A percentile compares a stretch with the other conserved stretches of the same genome.
Conservation (phyloP, 1,140 invertebrate species). For the Popillia japonica region DNA sequence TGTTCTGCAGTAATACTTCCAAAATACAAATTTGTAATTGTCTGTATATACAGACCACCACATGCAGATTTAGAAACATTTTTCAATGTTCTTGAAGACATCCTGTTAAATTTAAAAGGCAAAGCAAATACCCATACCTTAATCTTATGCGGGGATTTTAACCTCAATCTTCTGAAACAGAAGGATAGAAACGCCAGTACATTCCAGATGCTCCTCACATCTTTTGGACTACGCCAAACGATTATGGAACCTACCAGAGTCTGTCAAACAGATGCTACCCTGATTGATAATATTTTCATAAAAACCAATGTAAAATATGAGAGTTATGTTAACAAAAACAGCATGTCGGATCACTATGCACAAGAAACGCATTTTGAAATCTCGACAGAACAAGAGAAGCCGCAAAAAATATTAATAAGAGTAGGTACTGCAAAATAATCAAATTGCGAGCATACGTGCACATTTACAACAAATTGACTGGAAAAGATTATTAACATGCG, state of each 20-base stretch:
- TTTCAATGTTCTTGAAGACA: neutral
- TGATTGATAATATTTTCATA: neutral
- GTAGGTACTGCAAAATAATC: neutral
- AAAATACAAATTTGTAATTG: neutral
- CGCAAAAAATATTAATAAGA: neutral
- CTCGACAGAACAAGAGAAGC: neutral
- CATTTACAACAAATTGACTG: neutral
- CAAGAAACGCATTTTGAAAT: conserved; percentile 15
- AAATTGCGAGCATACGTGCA: neutral
- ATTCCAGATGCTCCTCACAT: neutral
- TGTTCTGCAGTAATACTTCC: neutral
- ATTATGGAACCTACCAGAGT: neutral
- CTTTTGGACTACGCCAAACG: neutral
- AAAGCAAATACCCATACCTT: neutral
- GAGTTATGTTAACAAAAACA: neutral
- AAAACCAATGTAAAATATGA: neutral
- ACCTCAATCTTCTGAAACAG: neutral
- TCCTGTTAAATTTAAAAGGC: neutral
- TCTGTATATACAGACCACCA: neutral
- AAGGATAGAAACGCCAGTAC: too few relatives aligned
- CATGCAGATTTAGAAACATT: neutral
- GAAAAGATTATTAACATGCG: neutral
- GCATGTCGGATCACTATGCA: neutral
- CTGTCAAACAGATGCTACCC: neutral
- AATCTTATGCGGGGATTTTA: neutral